Percentiles rank a stretch among this genome's conserved stretches.
Conservation (phyloP, 2,888 invertebrate genomes). For the Saturnia japonica region DNA sequence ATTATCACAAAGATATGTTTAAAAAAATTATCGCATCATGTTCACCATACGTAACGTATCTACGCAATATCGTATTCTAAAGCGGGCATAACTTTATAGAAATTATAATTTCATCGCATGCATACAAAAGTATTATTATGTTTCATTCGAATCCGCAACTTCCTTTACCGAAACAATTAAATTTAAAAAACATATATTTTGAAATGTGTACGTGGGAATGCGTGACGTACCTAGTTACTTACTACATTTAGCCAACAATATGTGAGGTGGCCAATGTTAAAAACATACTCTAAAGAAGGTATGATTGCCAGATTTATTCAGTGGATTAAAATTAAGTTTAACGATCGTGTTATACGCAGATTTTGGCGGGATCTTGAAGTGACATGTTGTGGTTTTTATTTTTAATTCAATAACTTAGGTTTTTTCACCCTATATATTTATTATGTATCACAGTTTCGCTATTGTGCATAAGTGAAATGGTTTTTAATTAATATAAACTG, state of each 20-base stretch:
- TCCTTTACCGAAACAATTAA: slow-evolving; percentile 68
- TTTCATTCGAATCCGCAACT: slow-evolving; percentile 68
- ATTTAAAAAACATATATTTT: slow-evolving; percentile 47
- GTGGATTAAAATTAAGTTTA: too few relatives aligned
- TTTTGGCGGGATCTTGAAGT: too few relatives aligned
- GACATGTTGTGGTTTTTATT: too few relatives aligned
- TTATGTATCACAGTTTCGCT: too few relatives aligned
- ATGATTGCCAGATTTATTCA: too few relatives aligned
- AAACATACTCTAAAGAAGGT: too few relatives aligned
- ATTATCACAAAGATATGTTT: slow-evolving; percentile 66
- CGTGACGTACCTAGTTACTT: slow-evolving; percentile 38
- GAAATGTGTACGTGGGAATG: slow-evolving; percentile 59
- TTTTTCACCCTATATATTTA: too few relatives aligned
- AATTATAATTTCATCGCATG: slow-evolving; percentile 44
- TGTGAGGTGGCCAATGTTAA: too few relatives aligned
- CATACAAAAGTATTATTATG: slow-evolving; percentile 56
- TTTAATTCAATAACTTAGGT: too few relatives aligned
- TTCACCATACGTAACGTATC: slow-evolving; percentile 65
- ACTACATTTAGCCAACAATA: slow-evolving; percentile 34
- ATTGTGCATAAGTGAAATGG: too few relatives aligned
- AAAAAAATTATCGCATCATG: slow-evolving; percentile 71
- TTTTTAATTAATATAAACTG: too few relatives aligned
- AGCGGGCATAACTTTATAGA: slow-evolving; percentile 25
- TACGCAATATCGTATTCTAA: slow-evolving; percentile 26
- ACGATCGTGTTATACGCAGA: too few relatives aligned